Evolutionary conservation across 1,140 invertebrate genomes (phyloP), one percentile per base, ranked within the genome.

Genomic region (Drosophila pectinifera): DNA sequence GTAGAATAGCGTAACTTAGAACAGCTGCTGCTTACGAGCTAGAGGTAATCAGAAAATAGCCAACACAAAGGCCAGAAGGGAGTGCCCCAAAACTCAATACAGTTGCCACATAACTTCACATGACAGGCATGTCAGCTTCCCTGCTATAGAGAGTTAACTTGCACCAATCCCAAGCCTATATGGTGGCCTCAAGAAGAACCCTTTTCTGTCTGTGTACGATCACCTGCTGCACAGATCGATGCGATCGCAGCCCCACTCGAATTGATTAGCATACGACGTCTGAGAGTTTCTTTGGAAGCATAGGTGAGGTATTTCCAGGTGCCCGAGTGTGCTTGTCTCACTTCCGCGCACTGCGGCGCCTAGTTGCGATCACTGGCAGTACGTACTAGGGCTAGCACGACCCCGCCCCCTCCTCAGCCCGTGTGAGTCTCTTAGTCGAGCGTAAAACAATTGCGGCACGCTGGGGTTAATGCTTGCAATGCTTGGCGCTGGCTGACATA

Each of bases 401-500:
- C 59, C 43, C 22, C 28, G n/a, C 13, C 2, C 26, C 7, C 31
- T 14, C 28, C 24, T 13, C n/a, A 45, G 11, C 38, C 31, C 67
- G 39, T 69, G 67, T 55, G 67, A 67, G 65, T 22, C 46, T 68
- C 67, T 55, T 53, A 46, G 22, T 31, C 31, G 63, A 70, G 67
- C 67, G 67, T 56, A 74, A 58, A 63, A 45, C 70, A 76, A 73
- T 78, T 78, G 73, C 55, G 49, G 51, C 65, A 48, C 46, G 41
- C 55, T 38, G 39, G 67, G 68, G 77, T 61, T 65, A 63, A 59
- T 68, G 69, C 42, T 46, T 69, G 67, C 62, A 65, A 22, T n/a
- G 62, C n/a, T n/a, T n/a, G n/a, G n/a, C 63, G 53, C 69, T 49
- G 73, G 39, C 62, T 69, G 81, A 85, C 77, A 80, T 80, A 84